Base-by-base conservation (phyloP, 2,888 invertebrate species). In the Sinopyrophorus schimmeli region DNA sequence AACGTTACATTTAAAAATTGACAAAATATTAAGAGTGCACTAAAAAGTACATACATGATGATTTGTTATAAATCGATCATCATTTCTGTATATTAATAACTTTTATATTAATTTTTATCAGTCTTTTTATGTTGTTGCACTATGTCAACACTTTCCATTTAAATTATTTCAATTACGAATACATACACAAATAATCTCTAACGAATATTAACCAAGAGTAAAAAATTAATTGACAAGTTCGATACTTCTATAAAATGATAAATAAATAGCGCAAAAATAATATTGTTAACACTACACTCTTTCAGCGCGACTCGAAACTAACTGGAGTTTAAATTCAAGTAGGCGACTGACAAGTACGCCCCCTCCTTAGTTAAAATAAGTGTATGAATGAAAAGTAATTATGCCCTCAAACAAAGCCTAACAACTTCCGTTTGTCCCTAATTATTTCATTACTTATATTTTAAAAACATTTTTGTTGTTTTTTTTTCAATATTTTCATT, bases 361-460 rank as follows among this genome's bases (percentile, higher is more conserved):
- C 64, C 64, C 66, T 53, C 60, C 57, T 54, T 54, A 54, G 52
- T 59, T 58, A 57, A 52, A 59, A 60, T 66, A 67, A 67, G 66
- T 67, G 65, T 60, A 66, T 64, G 60, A 64, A 60, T 59, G 63
- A 64, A 64, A 65, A 64, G 59, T 66, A 66, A 67, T 67, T 66
- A 64, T 59, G 54, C 56, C 54, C 64, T 64, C 63, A 64, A 67
- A 65, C 63, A 66, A 62, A 60, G 59, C 60, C 56, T 61, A 66
- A 66, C 62, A 54, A 58, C 62, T 65, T 68, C 68, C 68, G 65
- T 59, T 65, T 54, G 46, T 47, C 53, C 52, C 39, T 41, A 46
- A 46, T 46, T 46, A 41, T 41, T 30, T 51, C 3, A 27, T 27
- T 27, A 26, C 5, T 9, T 27, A 9, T 39, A 12, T 26, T n/a